Conservation (phyloP, 2,797 vertebrate genomes). For the Paguma larvata region DNA sequence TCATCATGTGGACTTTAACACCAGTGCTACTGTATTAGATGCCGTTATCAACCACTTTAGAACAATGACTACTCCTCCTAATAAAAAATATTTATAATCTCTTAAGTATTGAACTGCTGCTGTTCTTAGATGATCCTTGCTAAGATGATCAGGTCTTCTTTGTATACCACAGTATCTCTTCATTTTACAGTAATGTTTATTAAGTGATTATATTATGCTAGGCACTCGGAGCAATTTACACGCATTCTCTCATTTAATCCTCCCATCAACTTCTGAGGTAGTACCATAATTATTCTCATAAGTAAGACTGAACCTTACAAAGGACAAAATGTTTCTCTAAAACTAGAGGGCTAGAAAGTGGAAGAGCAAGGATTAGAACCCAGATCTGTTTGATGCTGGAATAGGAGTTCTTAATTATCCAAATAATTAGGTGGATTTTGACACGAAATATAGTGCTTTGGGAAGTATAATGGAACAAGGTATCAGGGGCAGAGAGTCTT, state of each 20-base stretch:
- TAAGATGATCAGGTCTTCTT: slow-evolving; percentile 16
- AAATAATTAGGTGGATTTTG: background rate
- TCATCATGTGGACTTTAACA: background rate
- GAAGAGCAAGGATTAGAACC: background rate
- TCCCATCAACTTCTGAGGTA: slow-evolving; percentile 76
- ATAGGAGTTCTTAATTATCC: background rate
- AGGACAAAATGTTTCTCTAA: slow-evolving; percentile 31
- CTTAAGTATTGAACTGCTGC: background rate
- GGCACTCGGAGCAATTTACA: slow-evolving; percentile 69
- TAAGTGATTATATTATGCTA: slow-evolving; percentile 26
- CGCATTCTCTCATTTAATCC: slow-evolving; percentile 54
- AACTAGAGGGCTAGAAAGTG: slow-evolving; percentile 25
- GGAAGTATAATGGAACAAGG: background rate
- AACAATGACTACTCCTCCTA: background rate
- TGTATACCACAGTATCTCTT: background rate
- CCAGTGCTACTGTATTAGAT: background rate
- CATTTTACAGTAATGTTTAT: slow-evolving; percentile 45
- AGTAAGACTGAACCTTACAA: slow-evolving; percentile 32
- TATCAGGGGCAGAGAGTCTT: background rate
- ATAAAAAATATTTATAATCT: background rate
- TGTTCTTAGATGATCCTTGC: background rate
- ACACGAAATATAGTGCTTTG: background rate
- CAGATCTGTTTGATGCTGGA: background rate
- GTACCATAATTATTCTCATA: slow-evolving; percentile 61
- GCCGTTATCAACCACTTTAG: background rate